A percentile compares a stretch with the other conserved stretches of the same genome.
These are phyloP conservation scores for Holotrichia oblita DNA, from an alignment of 1,140 invertebrate species.

Conservation along the genomic window DNA sequence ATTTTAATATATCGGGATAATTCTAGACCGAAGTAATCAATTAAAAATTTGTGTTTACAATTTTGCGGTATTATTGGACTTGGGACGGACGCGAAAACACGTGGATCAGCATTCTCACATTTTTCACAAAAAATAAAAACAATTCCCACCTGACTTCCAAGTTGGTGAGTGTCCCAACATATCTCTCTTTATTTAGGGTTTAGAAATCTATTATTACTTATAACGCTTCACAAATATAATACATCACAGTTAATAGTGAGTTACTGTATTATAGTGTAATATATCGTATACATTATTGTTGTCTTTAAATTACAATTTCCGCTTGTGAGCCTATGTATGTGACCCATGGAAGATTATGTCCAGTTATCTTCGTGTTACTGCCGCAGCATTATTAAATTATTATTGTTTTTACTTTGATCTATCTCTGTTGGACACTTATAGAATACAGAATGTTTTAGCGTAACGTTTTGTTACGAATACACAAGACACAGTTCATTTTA, in stretches of 20 bases:
- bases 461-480: not conserved
- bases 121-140: not conserved
- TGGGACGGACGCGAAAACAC: not conserved
- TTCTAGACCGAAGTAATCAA: not conserved
- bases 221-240: not conserved
- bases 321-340: conserved; percentile 15
- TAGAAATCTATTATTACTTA: not conserved
- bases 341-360: conserved; percentile 28
- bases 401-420: conserved; percentile 31
- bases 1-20: not conserved
- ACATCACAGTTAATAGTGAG: not conserved
- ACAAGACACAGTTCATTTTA: not conserved
- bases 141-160: not conserved
- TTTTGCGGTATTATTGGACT: not conserved
- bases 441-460: not conserved
- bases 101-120: not conserved
- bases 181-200: not conserved
- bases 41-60: not conserved
- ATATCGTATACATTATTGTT: conserved; percentile 17
- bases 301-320: conserved; percentile 34
- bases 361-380: conserved; percentile 18
- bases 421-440: not conserved
- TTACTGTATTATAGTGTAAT: not conserved
- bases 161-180: conserved; percentile 6
- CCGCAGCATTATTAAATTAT: conserved; percentile 24